Base-by-base conservation (phyloP, 2,888 invertebrate species). In the Tetragnatha montana region DNA sequence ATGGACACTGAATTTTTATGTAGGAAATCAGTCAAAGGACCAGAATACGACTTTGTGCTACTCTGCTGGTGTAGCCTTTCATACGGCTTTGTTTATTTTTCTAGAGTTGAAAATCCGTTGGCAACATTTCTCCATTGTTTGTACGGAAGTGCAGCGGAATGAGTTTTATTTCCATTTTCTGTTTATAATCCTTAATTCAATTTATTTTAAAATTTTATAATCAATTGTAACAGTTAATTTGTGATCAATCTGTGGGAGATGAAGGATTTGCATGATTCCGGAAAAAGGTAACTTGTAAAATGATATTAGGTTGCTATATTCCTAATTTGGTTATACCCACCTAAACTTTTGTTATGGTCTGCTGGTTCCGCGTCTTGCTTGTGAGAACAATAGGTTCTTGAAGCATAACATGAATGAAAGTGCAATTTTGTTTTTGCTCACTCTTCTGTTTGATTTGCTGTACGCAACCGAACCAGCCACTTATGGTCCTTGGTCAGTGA, bases 81-180 rank as follows among this genome's bases (percentile, higher is more conserved):
- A 4, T n/a, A 68, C 71, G 10, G 71, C 49, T 49, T 47, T 73
- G 73, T 35, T 71, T 73, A 81, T 50, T 21, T 51, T 51, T 68
- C n/a, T n/a, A 19, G 7, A 75, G 35, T n/a, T 50, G 22, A 21
- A 21, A 35, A 75, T 12, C 47, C 49, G 4, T 80, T 89, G 89
- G 89, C 89, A 89, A 89, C 81, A 60, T 7, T 14, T n/a, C 6
- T n/a, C n/a, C 50, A 51, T 85, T 89, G 89, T 89, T 89, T 85
- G 85, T 89, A 85, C 89, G 89, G 89, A 89, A 89, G 89, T 89
- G 81, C 89, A 86, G 89, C 85, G 80, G 81, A 86, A 80, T 69
- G 86, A 86, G 12, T 80, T 78, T 85, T 85, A 22, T 78, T 76
- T 84, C 69, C 75, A 76, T 76, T 71, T 76, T 81, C 50, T 86